Evolutionary conservation across 2,113 vertebrate genomes (phyloP).

Genomic region (Microcebus griseorufus): DNA sequence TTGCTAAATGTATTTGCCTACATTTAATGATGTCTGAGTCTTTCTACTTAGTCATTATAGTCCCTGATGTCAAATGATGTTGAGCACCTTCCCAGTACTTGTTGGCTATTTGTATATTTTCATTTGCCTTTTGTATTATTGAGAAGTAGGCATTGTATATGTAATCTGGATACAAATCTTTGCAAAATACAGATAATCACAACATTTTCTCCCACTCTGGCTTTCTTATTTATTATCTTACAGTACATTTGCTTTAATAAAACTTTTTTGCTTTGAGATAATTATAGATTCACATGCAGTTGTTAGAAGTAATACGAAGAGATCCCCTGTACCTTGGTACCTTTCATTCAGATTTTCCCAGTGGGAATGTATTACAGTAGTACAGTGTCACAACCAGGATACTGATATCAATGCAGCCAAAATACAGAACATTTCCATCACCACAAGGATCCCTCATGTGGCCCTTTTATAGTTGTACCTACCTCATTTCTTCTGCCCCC

Average conservation of each 20-base stretch:
- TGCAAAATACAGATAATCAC: not conserved
- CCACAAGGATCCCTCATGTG: not conserved
- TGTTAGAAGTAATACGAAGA: not conserved
- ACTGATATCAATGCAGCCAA: fast-evolving
- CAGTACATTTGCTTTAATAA: not conserved
- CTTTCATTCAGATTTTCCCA: not conserved
- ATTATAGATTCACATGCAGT: not conserved
- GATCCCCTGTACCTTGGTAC: not conserved
- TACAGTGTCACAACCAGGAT: not conserved
- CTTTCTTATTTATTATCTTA: not conserved
- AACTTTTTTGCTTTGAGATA: not conserved
- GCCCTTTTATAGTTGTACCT: not conserved
- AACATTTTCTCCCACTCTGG: not conserved
- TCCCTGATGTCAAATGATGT: not conserved
- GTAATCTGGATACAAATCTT: not conserved
- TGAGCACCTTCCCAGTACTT: not conserved
- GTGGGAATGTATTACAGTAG: not conserved
- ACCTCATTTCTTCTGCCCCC: not conserved
- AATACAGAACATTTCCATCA: not conserved
- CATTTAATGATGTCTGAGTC: not conserved
- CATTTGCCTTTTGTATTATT: not conserved
- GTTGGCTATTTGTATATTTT: not conserved
- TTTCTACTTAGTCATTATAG: not conserved
- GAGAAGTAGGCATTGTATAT: not conserved
- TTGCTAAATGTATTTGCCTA: not conserved